Conservation (phyloP, 1,140 invertebrate genomes). For the Spodoptera frugiperda region DNA sequence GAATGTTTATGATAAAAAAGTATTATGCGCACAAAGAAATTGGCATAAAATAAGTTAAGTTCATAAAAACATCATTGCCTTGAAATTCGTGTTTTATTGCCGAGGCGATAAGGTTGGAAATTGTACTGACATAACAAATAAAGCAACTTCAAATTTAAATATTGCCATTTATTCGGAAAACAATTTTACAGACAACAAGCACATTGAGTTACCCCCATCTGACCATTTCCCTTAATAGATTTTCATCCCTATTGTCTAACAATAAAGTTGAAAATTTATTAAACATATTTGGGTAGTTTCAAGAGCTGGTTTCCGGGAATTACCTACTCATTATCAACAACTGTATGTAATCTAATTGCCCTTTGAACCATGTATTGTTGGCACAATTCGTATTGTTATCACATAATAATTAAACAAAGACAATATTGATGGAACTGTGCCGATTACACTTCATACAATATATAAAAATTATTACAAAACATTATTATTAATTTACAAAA, state of each 20-base stretch:
- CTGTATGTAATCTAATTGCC: constrained; percentile 7
- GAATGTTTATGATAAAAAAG: neutral
- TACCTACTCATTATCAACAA: neutral
- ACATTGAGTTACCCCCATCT: too few species aligned
- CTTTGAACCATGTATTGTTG: neutral
- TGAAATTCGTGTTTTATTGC: neutral
- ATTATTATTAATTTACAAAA: constrained; percentile 10
- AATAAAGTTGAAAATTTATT: neutral
- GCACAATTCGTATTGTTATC: neutral
- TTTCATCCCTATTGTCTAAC: too few species aligned
- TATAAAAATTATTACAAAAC: neutral
- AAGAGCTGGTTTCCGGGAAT: neutral
- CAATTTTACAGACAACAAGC: too few species aligned
- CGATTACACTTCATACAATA: neutral
- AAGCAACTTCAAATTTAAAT: too few species aligned
- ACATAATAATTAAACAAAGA: neutral
- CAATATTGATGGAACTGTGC: neutral
- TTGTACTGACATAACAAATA: too few species aligned
- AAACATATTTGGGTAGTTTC: neutral
- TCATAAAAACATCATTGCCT: neutral
- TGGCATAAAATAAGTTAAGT: neutral
- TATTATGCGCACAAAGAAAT: constrained; percentile 14
- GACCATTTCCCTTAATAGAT: too few species aligned
- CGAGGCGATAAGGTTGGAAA: too few species aligned
- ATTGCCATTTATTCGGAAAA: too few species aligned